phyloP scores from a whole-genome alignment of 2,113 vertebrate species.

The Melanerpes formicivorus region DNA sequence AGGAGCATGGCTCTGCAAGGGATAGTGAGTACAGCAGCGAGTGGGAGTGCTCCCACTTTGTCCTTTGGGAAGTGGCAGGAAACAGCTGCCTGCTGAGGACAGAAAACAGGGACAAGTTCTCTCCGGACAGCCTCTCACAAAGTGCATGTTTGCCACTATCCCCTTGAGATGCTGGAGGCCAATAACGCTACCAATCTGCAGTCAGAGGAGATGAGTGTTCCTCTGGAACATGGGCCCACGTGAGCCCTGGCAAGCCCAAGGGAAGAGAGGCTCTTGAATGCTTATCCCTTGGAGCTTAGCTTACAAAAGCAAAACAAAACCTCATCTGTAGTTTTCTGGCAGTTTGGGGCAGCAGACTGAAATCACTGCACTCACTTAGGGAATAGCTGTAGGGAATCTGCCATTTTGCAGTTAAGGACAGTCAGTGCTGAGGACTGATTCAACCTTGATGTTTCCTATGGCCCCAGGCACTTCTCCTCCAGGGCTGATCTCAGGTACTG shows the following conservation, averaged over 20 bases:
- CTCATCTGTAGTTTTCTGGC: not conserved
- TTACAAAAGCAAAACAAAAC: not conserved
- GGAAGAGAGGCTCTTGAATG: not conserved
- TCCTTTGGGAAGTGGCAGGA: not conserved
- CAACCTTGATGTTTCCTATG: not conserved
- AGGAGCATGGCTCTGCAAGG: not conserved
- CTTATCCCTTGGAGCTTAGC: not conserved
- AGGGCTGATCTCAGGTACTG: not conserved
- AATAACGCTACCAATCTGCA: not conserved
- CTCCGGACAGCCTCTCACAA: not conserved
- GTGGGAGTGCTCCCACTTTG: fast-evolving
- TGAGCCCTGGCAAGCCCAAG: not conserved
- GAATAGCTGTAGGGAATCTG: not conserved
- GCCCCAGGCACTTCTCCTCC: not conserved
- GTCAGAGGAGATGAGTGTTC: not conserved
- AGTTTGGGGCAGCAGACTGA: not conserved
- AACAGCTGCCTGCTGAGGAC: not conserved
- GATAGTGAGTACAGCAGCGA: not conserved
- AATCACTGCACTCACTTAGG: not conserved
- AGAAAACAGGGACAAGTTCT: not conserved
- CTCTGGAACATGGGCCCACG: not conserved
- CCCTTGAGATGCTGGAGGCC: not conserved
- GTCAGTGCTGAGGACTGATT: not conserved
- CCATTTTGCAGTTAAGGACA: too few relatives aligned
- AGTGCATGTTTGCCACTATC: not conserved